Conservation (phyloP, 2,797 vertebrate genomes). For the Graptemys geographica region DNA sequence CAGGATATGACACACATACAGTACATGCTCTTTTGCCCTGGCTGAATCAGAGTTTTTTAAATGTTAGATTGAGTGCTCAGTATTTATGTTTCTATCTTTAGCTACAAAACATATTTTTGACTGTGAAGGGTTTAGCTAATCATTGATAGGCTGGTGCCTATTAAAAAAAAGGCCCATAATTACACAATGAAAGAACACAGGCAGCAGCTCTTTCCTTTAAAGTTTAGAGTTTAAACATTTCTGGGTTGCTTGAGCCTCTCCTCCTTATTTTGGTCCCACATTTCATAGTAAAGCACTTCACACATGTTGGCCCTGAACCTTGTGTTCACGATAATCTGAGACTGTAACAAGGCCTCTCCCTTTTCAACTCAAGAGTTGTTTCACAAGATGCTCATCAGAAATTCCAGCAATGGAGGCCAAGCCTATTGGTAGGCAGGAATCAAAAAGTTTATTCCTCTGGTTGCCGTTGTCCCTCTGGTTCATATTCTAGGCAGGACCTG, state of each 20-base stretch:
- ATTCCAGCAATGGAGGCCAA: slow-evolving; percentile 11
- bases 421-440: neutral
- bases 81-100: slow-evolving; percentile 58
- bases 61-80: neutral
- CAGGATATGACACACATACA: fast-evolving
- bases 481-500: neutral
- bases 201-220: slow-evolving; percentile 17
- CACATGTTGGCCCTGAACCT: neutral
- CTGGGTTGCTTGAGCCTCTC: neutral
- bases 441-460: neutral
- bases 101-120: slow-evolving; percentile 55
- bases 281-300: neutral
- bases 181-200: slow-evolving; percentile 2
- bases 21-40: neutral
- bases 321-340: neutral
- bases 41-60: slow-evolving; percentile 17
- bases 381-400: neutral
- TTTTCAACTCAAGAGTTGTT: neutral
- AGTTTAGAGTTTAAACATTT: neutral
- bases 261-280: neutral
- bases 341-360: neutral
- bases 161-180: slow-evolving; percentile 28
- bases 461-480: neutral
- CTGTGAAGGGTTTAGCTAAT: slow-evolving; percentile 51
- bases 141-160: slow-evolving; percentile 38